Evolutionary conservation across 2,888 invertebrate genomes (phyloP), one percentile per base, ranked within the genome.

Genomic region (Tethea ocularis): DNA sequence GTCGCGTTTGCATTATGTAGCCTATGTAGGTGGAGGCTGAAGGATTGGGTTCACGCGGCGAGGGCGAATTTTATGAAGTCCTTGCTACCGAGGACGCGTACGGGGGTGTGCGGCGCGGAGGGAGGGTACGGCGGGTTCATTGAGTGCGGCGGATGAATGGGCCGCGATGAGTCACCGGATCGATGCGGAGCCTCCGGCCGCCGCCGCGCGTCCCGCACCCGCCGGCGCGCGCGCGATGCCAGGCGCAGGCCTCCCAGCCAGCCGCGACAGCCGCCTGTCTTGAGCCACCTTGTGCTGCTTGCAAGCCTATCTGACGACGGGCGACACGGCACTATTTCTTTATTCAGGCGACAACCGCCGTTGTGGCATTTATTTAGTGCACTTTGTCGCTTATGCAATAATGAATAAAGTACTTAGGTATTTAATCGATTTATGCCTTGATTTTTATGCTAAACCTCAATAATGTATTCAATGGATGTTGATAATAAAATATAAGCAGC

Each of bases 121-220:
- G 72, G 75, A 72, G 68, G 71, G 75, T 73, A 77, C 83, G 82
- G 82, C 79, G 78, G 77, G 81, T 91, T 91, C 92, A 93, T 93
- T 93, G 87, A 93, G 89, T 73, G 89, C 86, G 87, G 87, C 85
- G 87, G 87, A 91, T 93, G 92, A 93, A 93, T 93, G 92, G 84
- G 86, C 81, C 80, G 84, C 84, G 84, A 82, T 92, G 92, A 92
- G 80, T 93, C 92, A 92, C 78, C 87, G 83, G 89, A 91, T 91
- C 91, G 89, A 91, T 91, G 80, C 77, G 76, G 64, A 67, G 69
- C 71, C 72, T 61, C 63, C 70, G 60, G 67, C 62, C 66, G 74
- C 73, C 69, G 67, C 66, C 69, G 55, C 63, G 61, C 64, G 66
- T 63, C 72, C 75, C 33, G 2, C 13, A 13, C 33, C 3, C 13